Evolutionary conservation across 1,140 invertebrate genomes (phyloP).

Genomic region (Caenorhabditis remanei): DNA sequence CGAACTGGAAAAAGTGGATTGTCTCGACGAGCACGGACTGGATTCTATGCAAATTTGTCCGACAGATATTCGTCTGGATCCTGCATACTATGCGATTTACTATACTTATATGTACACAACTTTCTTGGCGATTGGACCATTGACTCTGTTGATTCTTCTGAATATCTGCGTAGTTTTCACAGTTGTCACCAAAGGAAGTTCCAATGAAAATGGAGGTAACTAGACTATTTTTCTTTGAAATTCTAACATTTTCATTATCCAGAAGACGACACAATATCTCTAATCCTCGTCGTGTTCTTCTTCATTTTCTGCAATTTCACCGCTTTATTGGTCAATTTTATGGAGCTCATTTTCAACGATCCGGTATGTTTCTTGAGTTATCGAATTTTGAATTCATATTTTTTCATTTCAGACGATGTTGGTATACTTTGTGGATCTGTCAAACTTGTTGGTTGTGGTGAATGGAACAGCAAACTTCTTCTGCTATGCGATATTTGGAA

Average conservation of each 20-base stretch:
- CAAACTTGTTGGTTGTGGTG: slow-evolving; percentile 76
- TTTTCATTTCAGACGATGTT: slow-evolving; percentile 63
- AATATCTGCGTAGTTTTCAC: slow-evolving; percentile 76
- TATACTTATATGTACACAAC: slow-evolving; percentile 75
- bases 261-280: slow-evolving; percentile 74
- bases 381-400: background rate
- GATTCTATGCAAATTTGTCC: slow-evolving; percentile 57
- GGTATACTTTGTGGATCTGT: slow-evolving; percentile 76
- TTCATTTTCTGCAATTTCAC: slow-evolving; percentile 78
- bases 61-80: slow-evolving; percentile 69
- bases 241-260: background rate
- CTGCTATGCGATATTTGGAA: slow-evolving; percentile 75
- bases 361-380: slow-evolving; percentile 66
- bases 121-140: slow-evolving; percentile 77
- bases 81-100: slow-evolving; percentile 76
- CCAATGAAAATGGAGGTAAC: slow-evolving; percentile 27
- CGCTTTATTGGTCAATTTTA: slow-evolving; percentile 76
- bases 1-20: slow-evolving; percentile 73
- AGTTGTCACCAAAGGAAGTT: slow-evolving; percentile 72
- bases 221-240: slow-evolving; percentile 19
- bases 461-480: slow-evolving; percentile 78
- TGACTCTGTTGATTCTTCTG: slow-evolving; percentile 75
- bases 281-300: slow-evolving; percentile 76
- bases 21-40: slow-evolving; percentile 67
- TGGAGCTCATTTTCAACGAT: slow-evolving; percentile 75